These are phyloP conservation scores for Lucilia sericata DNA, from an alignment of 1,140 invertebrate species.

Conservation along the genomic window DNA sequence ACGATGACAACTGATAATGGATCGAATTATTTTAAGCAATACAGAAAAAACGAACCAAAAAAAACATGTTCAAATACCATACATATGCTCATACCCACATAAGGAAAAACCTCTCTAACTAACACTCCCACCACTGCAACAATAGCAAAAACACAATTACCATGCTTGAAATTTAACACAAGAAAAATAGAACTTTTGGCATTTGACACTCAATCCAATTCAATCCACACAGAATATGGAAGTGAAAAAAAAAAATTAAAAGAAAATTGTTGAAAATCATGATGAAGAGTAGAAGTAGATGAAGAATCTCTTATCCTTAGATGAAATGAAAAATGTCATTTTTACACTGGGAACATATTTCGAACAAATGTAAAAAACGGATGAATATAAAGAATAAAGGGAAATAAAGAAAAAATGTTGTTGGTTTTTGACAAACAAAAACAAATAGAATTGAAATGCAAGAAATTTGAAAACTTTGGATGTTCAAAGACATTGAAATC, in stretches of 20 bases:
- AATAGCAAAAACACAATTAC: slow-evolving; percentile 5
- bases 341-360: background rate
- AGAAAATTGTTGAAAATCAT: background rate
- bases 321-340: background rate
- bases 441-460: too few species aligned
- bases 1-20: slow-evolving; percentile 26
- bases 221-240: background rate
- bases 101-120: too few species aligned
- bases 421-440: too few species aligned
- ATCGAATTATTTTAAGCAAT: background rate
- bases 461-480: too few species aligned
- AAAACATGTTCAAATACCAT: slow-evolving; percentile 5
- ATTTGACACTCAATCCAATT: slow-evolving; percentile 34
- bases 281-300: background rate
- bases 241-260: background rate
- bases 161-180: slow-evolving; percentile 8
- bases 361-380: background rate
- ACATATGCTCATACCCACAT: too few species aligned
- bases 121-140: background rate
- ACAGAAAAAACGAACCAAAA: background rate
- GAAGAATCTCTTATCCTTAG: background rate
- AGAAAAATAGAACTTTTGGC: slow-evolving; percentile 40
- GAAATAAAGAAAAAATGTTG: too few species aligned
- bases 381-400: background rate
- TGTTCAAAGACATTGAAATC: too few species aligned